Evolutionary conservation across 1,140 invertebrate genomes (phyloP).

Genomic region (Nephila pilipes): DNA sequence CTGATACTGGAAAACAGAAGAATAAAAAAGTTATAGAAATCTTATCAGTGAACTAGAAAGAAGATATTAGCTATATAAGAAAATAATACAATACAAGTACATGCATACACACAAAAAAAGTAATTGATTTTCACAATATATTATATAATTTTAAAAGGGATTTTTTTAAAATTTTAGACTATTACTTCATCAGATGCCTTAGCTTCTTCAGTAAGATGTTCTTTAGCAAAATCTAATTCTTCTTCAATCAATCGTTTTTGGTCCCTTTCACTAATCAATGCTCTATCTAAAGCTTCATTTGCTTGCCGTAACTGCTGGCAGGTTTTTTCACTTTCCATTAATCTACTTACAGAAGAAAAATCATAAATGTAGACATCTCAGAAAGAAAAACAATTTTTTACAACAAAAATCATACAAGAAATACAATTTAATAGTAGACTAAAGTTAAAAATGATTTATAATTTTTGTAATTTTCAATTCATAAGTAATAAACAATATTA

Average conservation of each 20-base stretch:
- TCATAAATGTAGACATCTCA: too few relatives aligned
- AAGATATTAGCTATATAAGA: background rate
- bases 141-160: background rate
- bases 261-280: constrained; percentile 61
- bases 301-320: constrained; percentile 54
- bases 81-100: background rate
- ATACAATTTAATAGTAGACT: too few relatives aligned
- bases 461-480: too few relatives aligned
- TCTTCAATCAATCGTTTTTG: constrained; percentile 65
- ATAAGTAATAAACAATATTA: background rate
- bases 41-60: too few relatives aligned
- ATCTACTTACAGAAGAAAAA: constrained; percentile 49
- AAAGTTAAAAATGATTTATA: too few relatives aligned
- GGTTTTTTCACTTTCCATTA: constrained; percentile 53
- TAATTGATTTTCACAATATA: too few relatives aligned
- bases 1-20: constrained; percentile 44
- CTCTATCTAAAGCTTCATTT: constrained; percentile 62
- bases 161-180: background rate
- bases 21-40: background rate
- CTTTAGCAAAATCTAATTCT: constrained; percentile 53
- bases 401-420: too few relatives aligned
- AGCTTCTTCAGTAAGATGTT: constrained; percentile 52
- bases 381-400: too few relatives aligned
- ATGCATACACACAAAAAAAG: background rate
- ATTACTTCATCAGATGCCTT: constrained; percentile 66